Evolutionary conservation across 2,888 invertebrate species (phyloP).

Genomic region (Polylopha cassiicola): DNA sequence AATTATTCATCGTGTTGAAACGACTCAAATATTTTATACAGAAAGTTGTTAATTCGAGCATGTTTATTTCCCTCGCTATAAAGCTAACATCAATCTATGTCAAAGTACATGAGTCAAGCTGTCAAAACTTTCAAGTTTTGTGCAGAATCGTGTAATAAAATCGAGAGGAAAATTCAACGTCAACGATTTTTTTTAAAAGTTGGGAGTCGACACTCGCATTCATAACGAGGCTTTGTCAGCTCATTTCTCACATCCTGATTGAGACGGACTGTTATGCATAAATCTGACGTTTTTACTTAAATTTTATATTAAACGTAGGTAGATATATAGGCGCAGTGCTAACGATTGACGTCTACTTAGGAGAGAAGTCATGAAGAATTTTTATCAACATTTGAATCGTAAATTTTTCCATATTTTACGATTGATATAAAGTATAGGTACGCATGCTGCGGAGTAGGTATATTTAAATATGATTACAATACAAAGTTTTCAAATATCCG

Average conservation of each 20-base stretch:
- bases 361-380: no score
- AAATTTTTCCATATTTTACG: no score
- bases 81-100: conserved; percentile 51
- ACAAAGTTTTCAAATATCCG: no score
- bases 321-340: neutral
- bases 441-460: no score
- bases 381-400: no score
- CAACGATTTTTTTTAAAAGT: conserved; percentile 38
- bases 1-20: neutral
- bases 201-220: conserved; percentile 38
- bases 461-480: no score
- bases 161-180: conserved; percentile 31
- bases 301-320: conserved; percentile 11
- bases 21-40: conserved; percentile 5
- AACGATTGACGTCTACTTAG: neutral
- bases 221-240: conserved; percentile 49
- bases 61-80: conserved; percentile 37
- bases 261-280: conserved; percentile 39
- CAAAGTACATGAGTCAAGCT: conserved; percentile 44
- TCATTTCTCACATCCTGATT: conserved; percentile 50
- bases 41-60: conserved; percentile 19
- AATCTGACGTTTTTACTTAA: conserved; percentile 19
- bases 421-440: no score
- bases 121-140: conserved; percentile 47
- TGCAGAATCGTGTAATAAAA: conserved; percentile 48